A percentile compares a stretch with the other conserved stretches of the same genome.
Evolutionary conservation across 2,888 invertebrate species (phyloP).

Genomic region (Rhogogaster chlorosoma): DNA sequence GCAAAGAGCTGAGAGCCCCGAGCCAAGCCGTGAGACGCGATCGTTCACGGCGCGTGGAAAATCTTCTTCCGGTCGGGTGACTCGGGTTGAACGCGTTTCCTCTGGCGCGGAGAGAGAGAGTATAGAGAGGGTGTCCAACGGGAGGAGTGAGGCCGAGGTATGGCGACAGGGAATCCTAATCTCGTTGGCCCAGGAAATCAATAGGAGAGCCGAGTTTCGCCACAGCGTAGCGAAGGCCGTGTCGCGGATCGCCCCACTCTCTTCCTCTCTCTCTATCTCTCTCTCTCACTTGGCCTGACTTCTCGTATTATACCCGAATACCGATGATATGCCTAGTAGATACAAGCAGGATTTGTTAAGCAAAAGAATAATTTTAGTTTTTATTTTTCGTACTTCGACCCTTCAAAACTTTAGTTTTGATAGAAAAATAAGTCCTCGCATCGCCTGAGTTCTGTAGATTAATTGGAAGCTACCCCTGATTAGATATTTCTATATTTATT

Average conservation of each 20-base stretch:
- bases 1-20: background rate
- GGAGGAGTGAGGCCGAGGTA: constrained; percentile 18
- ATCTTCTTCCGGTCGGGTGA: constrained; percentile 44
- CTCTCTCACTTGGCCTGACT: background rate
- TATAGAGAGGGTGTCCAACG: constrained; percentile 28
- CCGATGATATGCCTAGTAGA: constrained; percentile 42
- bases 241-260: background rate
- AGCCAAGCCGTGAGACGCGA: background rate
- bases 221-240: constrained; percentile 34
- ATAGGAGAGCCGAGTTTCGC: constrained; percentile 46
- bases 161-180: constrained; percentile 52
- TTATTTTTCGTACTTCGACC: too few species aligned
- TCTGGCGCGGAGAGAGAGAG: background rate
- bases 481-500: too few species aligned
- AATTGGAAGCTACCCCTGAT: too few species aligned
- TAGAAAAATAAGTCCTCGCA: too few species aligned
- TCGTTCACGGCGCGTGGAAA: constrained; percentile 32
- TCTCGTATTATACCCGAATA: constrained; percentile 45
- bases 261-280: constrained; percentile 1
- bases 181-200: constrained; percentile 49
- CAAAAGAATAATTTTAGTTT: too few species aligned
- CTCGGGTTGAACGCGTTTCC: constrained; percentile 45
- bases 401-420: too few species aligned
- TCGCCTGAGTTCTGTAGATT: too few species aligned
- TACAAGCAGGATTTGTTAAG: background rate